These are phyloP conservation scores for Emberiza fucata DNA, from an alignment of 2,113 vertebrate species.

Conservation along the genomic window DNA sequence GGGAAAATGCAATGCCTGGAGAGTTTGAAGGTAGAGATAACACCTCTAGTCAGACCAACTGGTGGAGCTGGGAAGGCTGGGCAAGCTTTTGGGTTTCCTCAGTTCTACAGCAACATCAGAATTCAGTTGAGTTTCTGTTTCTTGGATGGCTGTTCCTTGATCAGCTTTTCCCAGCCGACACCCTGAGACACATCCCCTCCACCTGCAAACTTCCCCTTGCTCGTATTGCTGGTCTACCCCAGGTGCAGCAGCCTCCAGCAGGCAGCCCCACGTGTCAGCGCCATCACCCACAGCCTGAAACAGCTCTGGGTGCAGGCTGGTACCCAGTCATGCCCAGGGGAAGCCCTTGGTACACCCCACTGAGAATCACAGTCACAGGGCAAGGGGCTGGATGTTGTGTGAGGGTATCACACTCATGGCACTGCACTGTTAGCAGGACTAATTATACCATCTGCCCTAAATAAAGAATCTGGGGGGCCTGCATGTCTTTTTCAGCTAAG, in stretches of 20 bases:
- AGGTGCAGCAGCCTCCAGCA: background rate
- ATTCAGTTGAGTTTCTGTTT: background rate
- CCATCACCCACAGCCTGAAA: background rate
- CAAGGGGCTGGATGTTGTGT: background rate
- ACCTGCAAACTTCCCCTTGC: background rate
- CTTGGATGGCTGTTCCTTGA: background rate
- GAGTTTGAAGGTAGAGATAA: background rate
- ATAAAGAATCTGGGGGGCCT: background rate
- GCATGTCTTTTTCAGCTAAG: background rate
- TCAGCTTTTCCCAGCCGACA: background rate
- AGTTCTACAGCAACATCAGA: background rate
- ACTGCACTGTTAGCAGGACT: background rate
- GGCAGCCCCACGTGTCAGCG: background rate
- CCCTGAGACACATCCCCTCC: background rate
- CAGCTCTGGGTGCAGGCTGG: fast-evolving
- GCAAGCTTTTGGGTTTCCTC: background rate
- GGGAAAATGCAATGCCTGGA: background rate
- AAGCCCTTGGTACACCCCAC: background rate
- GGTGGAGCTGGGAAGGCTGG: background rate
- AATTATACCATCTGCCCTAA: background rate
- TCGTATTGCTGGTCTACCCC: fast-evolving
- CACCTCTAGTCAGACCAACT: background rate
- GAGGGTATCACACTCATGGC: fast-evolving
- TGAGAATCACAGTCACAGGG: background rate
- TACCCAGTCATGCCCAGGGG: background rate